Conservation (phyloP, 2,113 vertebrate species). For the Mionectes macconnelli region DNA sequence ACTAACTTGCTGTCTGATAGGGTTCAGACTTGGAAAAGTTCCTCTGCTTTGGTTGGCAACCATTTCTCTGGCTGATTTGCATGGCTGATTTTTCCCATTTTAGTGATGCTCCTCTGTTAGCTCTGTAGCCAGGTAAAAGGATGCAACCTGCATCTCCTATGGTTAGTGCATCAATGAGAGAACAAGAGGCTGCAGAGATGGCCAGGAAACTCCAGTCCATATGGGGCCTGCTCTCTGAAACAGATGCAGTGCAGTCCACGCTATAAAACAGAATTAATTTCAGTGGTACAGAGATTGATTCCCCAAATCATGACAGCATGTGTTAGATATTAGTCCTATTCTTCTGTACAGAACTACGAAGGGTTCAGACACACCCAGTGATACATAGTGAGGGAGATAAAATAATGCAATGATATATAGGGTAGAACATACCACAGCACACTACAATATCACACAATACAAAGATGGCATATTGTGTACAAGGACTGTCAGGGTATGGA, state of each 20-base stretch:
- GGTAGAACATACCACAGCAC: neutral
- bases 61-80: neutral
- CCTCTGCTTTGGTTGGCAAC: conserved; percentile 1
- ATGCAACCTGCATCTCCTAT: neutral
- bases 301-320: neutral
- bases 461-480: neutral
- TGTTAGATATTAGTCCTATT: neutral
- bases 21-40: conserved; percentile 27
- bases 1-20: conserved; percentile 24
- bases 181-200: neutral
- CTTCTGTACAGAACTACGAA: neutral
- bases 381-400: neutral
- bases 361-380: neutral
- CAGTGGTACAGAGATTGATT: neutral
- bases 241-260: neutral
- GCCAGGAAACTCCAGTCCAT: neutral
- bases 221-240: neutral
- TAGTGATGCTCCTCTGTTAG: neutral
- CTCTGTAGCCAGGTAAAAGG: neutral
- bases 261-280: neutral
- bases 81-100: neutral
- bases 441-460: neutral
- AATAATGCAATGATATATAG: neutral
- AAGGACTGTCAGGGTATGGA: neutral
- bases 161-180: neutral